Evolutionary conservation across 2,797 vertebrate species (phyloP), one percentile per base, ranked within the genome.

Genomic region (Cossypha dichroa): DNA sequence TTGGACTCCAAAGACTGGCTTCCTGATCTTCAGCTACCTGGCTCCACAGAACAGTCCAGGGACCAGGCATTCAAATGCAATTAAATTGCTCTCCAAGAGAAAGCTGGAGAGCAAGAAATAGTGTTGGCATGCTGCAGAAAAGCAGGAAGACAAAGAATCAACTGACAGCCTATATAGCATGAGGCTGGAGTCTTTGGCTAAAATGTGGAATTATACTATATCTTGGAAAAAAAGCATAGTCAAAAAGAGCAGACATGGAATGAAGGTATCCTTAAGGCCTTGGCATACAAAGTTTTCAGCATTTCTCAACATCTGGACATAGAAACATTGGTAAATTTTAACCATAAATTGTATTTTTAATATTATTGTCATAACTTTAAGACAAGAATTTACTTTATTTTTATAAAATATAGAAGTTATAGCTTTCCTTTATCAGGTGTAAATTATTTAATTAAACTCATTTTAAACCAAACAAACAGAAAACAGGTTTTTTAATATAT

Each of bases 1-100:
- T 45, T 88, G 94, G 46, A 86, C 40, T 93, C 88, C 63, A 66
- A 85, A 54, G 38, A 41, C 12, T 66, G 76, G 20, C 80, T 95
- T 90, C 85, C 90, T 88, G 88, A 81, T 88, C 85, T 73, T 69
- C 74, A 90, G 55, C 83, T 96, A 96, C 77, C 93, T 93, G 88
- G 88, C 92, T 94, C 83, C 62, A 38, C 55, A 68, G 48, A 95
- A 34, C 48, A 92, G 93, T 73, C 76, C 90, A 88, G 77, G 69
- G 88, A 94, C 34, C 60, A 94, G 85, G 58, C 91, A 91, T 90
- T 95, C 88, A 75, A 90, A 81, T 55, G 38, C 83, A 92, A 95
- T 88, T 94, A 96, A 95, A 84, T 19, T 86, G 21, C 62, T 90
- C 73, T 95, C 93, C 85, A 91, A 51, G 75, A 92, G 77, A 95